A percentile compares a stretch with the other conserved stretches of the same genome.
phyloP scores from a whole-genome alignment of 2,113 vertebrate genomes.

The Thymallus thymallus region DNA sequence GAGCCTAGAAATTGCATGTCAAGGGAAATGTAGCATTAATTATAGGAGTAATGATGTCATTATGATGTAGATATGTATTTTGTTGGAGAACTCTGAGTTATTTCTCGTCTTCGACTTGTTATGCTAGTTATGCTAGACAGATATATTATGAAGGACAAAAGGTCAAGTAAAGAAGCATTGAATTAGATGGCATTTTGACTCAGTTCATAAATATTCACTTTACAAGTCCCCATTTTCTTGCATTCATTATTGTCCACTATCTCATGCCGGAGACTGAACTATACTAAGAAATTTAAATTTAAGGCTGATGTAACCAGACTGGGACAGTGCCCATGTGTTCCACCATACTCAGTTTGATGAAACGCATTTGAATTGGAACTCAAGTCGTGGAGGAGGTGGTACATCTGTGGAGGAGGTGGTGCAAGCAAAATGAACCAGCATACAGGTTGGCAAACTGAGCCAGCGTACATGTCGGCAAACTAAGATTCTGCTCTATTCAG shows the following conservation, averaged over 20 bases:
- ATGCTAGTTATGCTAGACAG: not conserved
- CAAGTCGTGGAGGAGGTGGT: not conserved
- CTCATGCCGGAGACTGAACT: not conserved
- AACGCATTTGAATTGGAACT: conserved; percentile 31
- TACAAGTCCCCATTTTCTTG: not conserved
- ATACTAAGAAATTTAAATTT: not conserved
- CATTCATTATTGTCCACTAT: conserved; percentile 5
- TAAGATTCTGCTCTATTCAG: not conserved
- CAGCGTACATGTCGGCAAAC: not conserved
- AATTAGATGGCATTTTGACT: not conserved
- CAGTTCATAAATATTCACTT: not conserved
- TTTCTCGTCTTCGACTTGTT: not conserved
- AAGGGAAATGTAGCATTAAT: no score
- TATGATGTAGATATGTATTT: no score
- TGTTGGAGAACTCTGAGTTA: no score
- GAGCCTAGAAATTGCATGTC: no score
- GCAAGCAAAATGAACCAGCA: not conserved
- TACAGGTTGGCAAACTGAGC: not conserved
- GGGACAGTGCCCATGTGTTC: not conserved
- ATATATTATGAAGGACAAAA: not conserved
- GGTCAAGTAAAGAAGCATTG: not conserved
- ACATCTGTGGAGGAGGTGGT: not conserved
- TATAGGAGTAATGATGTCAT: no score
- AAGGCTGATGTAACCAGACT: conserved; percentile 9
- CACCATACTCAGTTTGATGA: conserved; percentile 19